These are phyloP conservation scores for Onthophagus sagittarius DNA, from an alignment of 2,888 invertebrate species.

Conservation along the genomic window DNA sequence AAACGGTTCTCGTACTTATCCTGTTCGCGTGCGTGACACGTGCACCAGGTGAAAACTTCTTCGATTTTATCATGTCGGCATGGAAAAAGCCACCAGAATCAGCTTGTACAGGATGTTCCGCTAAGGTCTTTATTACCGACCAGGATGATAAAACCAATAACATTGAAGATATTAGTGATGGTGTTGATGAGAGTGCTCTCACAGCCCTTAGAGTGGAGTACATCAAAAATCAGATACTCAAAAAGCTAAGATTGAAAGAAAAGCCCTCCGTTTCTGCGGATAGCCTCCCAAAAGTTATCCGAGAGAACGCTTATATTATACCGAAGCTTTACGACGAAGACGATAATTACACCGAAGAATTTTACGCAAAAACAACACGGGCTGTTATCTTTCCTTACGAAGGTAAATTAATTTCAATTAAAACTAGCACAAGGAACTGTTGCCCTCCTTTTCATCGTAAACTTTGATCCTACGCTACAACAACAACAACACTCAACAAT, in stretches of 20 bases:
- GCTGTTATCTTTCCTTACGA: slow-evolving; percentile 77
- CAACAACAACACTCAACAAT: slow-evolving; percentile 8
- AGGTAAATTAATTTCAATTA: slow-evolving; percentile 52
- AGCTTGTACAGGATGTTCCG: slow-evolving; percentile 33
- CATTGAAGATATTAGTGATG: slow-evolving; percentile 27
- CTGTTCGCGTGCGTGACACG: slow-evolving; percentile 20
- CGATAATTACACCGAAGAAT: slow-evolving; percentile 65
- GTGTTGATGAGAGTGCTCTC: slow-evolving; percentile 51
- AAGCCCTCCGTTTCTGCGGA: slow-evolving; percentile 64
- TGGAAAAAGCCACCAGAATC: slow-evolving; percentile 17
- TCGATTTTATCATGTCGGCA: slow-evolving; percentile 37
- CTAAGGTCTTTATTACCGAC: slow-evolving; percentile 36
- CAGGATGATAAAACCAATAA: slow-evolving; percentile 24
- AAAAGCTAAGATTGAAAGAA: slow-evolving; percentile 72
- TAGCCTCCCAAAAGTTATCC: slow-evolving; percentile 70
- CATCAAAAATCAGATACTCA: slow-evolving; percentile 79
- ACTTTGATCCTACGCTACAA: slow-evolving; percentile 18
- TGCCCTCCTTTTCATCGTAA: slow-evolving; percentile 18
- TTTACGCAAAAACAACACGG: slow-evolving; percentile 79
- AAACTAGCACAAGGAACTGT: background rate
- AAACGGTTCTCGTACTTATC: slow-evolving; percentile 32
- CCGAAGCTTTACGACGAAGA: slow-evolving; percentile 51
- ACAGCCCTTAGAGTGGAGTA: slow-evolving; percentile 72
- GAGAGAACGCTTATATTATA: slow-evolving; percentile 64
- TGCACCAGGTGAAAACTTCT: slow-evolving; percentile 30